These are phyloP conservation scores for Nipponacmea schrenckii DNA, from an alignment of 2,888 invertebrate species.

Conservation along the genomic window DNA sequence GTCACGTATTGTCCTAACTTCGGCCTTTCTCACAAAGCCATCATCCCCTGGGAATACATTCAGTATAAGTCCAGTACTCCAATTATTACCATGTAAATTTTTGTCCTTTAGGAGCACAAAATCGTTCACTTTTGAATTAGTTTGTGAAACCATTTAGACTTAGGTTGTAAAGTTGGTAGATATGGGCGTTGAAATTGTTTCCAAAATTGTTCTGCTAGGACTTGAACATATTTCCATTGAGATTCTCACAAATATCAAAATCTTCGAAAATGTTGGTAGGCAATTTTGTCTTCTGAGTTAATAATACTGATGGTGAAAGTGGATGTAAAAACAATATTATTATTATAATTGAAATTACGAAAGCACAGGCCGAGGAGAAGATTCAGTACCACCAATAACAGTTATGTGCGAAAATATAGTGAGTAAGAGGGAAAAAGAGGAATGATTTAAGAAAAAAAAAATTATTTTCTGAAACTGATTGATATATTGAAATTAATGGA, in stretches of 20 bases:
- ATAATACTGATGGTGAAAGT: conserved; percentile 11
- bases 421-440: no score
- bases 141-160: conserved; percentile 1
- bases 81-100: neutral
- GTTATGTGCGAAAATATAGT: no score
- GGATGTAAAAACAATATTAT: no score
- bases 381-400: no score
- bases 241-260: conserved; percentile 10
- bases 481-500: no score
- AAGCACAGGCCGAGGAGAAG: no score
- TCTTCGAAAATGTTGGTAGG: neutral
- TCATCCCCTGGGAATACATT: conserved; percentile 6
- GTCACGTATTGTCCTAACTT: conserved; percentile 10
- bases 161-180: conserved; percentile 5
- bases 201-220: conserved; percentile 15
- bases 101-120: conserved; percentile 10
- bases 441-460: no score
- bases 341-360: no score
- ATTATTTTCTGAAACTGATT: no score
- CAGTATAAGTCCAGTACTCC: conserved; percentile 10
- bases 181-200: neutral
- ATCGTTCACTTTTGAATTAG: neutral
- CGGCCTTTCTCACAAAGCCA: conserved; percentile 6
- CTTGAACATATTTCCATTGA: conserved; percentile 23
- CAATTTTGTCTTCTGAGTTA: conserved; percentile 16